Percentiles rank a stretch among this genome's conserved stretches.
phyloP scores from a whole-genome alignment of 2,888 invertebrate genomes.

The Rotaria socialis region DNA sequence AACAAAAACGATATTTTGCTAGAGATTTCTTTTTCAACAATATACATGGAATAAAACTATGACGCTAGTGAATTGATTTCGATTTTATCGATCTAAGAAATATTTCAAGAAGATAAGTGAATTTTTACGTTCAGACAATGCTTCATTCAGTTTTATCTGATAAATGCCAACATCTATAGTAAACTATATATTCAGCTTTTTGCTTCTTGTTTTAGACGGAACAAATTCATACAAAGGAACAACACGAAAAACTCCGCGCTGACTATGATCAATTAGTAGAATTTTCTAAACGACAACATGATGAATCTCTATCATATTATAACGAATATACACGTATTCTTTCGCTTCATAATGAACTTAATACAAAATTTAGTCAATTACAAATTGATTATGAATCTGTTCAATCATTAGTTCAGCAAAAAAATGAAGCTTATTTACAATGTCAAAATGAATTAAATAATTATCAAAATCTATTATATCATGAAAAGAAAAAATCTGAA shows the following conservation, averaged over 20 bases:
- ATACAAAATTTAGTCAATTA: constrained; percentile 9
- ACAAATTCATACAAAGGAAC: background rate
- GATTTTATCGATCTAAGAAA: too few relatives aligned
- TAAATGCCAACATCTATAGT: background rate
- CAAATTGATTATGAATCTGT: background rate
- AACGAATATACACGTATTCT: constrained; percentile 2
- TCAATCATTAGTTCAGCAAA: constrained; percentile 17
- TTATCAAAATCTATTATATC: constrained; percentile 33
- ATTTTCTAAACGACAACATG: constrained; percentile 26
- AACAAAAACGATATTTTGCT: too few relatives aligned
- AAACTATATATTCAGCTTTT: background rate
- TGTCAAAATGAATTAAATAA: constrained; percentile 30
- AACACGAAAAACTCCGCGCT: background rate
- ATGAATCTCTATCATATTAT: constrained; percentile 11
- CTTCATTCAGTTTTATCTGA: too few relatives aligned
- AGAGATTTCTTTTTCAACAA: too few relatives aligned
- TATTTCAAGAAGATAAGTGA: too few relatives aligned
- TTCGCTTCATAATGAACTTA: constrained; percentile 12
- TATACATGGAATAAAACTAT: too few relatives aligned
- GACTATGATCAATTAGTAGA: background rate
- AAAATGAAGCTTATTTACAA: constrained; percentile 28
- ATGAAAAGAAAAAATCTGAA: constrained; percentile 23
- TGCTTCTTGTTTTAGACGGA: background rate
- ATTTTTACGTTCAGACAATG: too few relatives aligned
- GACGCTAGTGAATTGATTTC: too few relatives aligned